Evolutionary conservation across 2,888 invertebrate genomes (phyloP).

Genomic region (Oscheius sp.): DNA sequence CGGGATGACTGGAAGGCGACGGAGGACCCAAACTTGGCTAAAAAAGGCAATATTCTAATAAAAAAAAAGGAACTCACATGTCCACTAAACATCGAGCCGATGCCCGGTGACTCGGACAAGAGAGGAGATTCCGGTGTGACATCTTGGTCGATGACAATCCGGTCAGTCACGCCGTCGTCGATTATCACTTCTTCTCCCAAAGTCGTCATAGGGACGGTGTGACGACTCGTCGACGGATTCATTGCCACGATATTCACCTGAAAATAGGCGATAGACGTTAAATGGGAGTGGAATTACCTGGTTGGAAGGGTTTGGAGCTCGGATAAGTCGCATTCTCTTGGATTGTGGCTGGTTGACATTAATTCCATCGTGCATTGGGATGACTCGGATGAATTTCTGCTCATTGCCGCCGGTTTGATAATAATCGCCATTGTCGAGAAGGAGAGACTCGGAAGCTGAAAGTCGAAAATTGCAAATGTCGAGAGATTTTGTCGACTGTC

Average conservation of each 20-base stretch:
- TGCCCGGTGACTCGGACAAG: conserved; percentile 42
- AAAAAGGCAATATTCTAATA: conserved; percentile 24
- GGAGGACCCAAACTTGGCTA: conserved; percentile 7
- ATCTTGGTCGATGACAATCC: neutral
- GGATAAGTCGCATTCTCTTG: conserved; percentile 1
- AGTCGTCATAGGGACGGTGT: neutral
- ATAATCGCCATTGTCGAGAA: neutral
- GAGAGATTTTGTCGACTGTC: too few species aligned
- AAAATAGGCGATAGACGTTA: neutral
- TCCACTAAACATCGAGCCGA: conserved; percentile 43
- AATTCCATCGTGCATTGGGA: neutral
- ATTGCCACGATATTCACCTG: conserved; percentile 16
- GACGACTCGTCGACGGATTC: conserved; percentile 16
- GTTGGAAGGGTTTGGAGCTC: neutral
- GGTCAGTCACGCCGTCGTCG: conserved; percentile 47
- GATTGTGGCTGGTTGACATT: neutral
- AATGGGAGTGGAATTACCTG: neutral
- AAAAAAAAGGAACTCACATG: conserved; percentile 23
- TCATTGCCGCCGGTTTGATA: neutral
- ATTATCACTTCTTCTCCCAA: conserved; percentile 52
- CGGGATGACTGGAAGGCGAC: conserved; percentile 33
- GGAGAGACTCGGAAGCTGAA: neutral
- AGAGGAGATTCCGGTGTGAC: conserved; percentile 45
- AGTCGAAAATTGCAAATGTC: too few species aligned
- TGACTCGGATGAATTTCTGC: neutral